Base-by-base conservation (phyloP, 2,888 invertebrate genomes). In the Galerucella nymphaeae region DNA sequence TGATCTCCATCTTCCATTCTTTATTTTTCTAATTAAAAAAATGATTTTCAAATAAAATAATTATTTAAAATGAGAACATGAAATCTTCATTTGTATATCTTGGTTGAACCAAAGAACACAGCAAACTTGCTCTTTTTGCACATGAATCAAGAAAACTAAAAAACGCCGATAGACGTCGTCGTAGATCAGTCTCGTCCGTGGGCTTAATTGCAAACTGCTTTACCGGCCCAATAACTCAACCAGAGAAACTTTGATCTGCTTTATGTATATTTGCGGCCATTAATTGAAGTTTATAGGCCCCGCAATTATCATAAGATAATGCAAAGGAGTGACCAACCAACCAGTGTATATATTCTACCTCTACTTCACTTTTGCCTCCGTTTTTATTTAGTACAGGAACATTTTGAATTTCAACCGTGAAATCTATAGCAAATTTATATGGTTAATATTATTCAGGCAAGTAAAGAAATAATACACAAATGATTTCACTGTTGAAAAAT, bases 231-330 rank as follows among this genome's bases (percentile, higher is more conserved):
- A 81, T 85, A 86, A 86, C 82, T 86, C 85, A 85, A 78, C 82
- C 81, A 83, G 85, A 83, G 84, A 85, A 84, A 85, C 85, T 85
- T 85, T 85, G 85, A 85, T 84, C 85, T 84, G 85, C 85, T 85
- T 85, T 85, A 86, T 85, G 85, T 85, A 85, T 85, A 85, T 85
- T 85, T 83, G 84, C 83, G 79, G 84, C 85, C 86, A 86, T 86
- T 86, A 86, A 86, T 86, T 85, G 85, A 85, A 85, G 85, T 86
- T 86, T 86, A 86, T 86, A 85, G 85, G 85, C 83, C 83, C 82
- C 82, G 85, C 85, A 86, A 85, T 86, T 85, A 85, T 85, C 85
- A 85, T 85, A 85, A 85, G 86, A 86, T 86, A 85, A 85, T 86
- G 82, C 83, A 83, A 83, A 83, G 85, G 84, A 85, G 84, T 84